Base-by-base conservation (phyloP, 2,888 invertebrate species). In the Neoaliturus tenellus region DNA sequence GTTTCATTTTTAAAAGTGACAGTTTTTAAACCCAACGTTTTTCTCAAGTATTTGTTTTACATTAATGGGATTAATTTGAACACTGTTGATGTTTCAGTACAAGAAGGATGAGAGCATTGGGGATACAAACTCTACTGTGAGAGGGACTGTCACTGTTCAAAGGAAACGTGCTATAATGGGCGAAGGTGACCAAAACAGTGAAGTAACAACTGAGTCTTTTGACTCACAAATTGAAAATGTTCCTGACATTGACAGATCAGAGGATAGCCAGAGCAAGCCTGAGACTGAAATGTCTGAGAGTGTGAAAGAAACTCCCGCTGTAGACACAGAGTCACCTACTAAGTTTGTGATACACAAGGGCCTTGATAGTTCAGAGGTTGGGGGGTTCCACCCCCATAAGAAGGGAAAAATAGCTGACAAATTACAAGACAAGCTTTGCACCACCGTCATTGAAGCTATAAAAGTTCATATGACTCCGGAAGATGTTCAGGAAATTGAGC, bases 351-450 rank as follows among this genome's bases (percentile, higher is more conserved):
- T 75, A 2, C 25, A 23, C 12, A 75, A 75, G 25, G 25, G 33
- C 67, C n/a, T 6, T 5, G 31, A 20, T 4, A 17, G n/a, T 33
- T n/a, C 8, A n/a, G 58, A 20, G 20, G 20, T 8, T 17, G 20
- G 41, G 2, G 5, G 41, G 5, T 28, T 23, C 39, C 28, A 48
- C 12, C 31, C 51, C 20, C 3, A 33, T 5, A 78, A 78, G 0
- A 83, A 73, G 83, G 25, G 39, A 23, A 73, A 51, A 20, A 83
- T 85, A 39, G 81, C 71, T 51, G 84, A 84, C 80, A 87, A 80
- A 80, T 81, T 82, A 35, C 83, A 84, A 35, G 78, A 80, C 78
- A 85, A 83, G 48, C 62, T 85, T 48, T 39, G 58, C 28, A 69
- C 35, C 44, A 67, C 28, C 25, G 51, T 39, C 28, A 73, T 73